Percentiles rank a stretch among this genome's conserved stretches.
These are phyloP conservation scores for Sciurus niger DNA, from an alignment of 2,113 vertebrate genomes.

Conservation along the genomic window DNA sequence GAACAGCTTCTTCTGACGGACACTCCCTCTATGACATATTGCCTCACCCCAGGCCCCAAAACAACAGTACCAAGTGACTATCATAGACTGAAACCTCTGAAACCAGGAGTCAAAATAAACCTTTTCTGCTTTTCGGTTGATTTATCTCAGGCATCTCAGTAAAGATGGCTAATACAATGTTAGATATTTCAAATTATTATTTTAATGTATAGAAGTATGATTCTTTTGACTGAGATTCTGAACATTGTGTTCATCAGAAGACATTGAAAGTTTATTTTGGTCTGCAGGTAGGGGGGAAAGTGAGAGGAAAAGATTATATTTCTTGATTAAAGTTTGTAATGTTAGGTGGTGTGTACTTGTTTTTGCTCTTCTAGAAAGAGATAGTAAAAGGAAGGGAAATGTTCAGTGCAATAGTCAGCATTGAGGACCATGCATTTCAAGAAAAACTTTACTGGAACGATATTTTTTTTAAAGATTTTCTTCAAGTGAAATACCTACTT, in stretches of 20 bases:
- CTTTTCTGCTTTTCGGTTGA: background rate
- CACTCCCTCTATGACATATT: background rate
- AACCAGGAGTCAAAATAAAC: background rate
- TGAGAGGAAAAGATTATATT: background rate
- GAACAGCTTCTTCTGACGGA: background rate
- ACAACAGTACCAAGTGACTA: background rate
- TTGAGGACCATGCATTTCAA: background rate
- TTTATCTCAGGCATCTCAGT: background rate
- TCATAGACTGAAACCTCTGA: background rate
- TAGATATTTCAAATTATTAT: background rate
- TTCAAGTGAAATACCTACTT: background rate
- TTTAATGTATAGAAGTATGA: background rate
- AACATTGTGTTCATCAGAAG: background rate
- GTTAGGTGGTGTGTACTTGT: background rate
- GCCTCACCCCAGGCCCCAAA: background rate
- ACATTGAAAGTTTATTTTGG: background rate
- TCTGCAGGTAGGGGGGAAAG: background rate
- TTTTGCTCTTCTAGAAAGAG: background rate
- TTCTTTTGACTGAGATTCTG: slow-evolving; percentile 16
- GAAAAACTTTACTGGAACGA: background rate
- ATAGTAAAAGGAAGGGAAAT: background rate
- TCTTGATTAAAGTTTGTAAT: background rate
- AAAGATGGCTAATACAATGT: background rate
- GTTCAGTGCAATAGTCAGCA: background rate
- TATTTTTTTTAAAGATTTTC: slow-evolving; percentile 11